phyloP scores from a whole-genome alignment of 2,113 vertebrate species.

The Phalacrocorax pelagicus region DNA sequence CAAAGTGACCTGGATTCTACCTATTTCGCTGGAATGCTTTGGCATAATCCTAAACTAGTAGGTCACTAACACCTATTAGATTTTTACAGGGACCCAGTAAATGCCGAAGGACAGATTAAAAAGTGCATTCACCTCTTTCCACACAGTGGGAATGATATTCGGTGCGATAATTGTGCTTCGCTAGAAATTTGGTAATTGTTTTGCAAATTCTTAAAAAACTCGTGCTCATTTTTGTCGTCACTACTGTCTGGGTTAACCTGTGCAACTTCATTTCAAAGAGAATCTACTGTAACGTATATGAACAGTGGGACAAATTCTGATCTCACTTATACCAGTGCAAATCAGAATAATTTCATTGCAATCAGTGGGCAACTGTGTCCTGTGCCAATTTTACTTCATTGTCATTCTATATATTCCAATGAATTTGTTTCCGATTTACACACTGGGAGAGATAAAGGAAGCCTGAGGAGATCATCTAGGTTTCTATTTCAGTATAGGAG shows the following conservation, averaged over 20 bases:
- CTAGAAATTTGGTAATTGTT: slow-evolving; percentile 18
- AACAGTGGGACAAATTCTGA: slow-evolving; percentile 45
- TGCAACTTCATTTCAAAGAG: slow-evolving; percentile 67
- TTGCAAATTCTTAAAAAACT: not conserved
- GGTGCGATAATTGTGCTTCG: not conserved
- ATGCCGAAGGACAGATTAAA: not conserved
- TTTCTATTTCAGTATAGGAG: slow-evolving; percentile 38
- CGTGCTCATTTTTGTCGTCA: slow-evolving; percentile 9
- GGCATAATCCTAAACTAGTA: not conserved
- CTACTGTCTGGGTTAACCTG: slow-evolving; percentile 57
- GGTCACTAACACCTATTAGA: not conserved
- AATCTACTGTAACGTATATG: slow-evolving; percentile 52
- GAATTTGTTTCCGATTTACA: slow-evolving; percentile 54
- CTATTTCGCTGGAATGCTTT: not conserved
- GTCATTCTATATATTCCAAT: not conserved
- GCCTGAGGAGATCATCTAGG: not conserved
- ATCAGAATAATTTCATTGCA: slow-evolving; percentile 52
- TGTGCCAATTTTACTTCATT: not conserved
- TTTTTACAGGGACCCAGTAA: slow-evolving; percentile 23
- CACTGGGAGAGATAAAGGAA: not conserved
- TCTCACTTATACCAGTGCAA: slow-evolving; percentile 39
- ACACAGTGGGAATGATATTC: slow-evolving; percentile 25
- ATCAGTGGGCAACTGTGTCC: not conserved
- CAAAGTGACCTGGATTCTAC: slow-evolving; percentile 81
- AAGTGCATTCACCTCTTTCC: slow-evolving; percentile 60